These are phyloP conservation scores for Diabrotica balteata DNA, from an alignment of 2,888 invertebrate genomes.

Conservation along the genomic window DNA sequence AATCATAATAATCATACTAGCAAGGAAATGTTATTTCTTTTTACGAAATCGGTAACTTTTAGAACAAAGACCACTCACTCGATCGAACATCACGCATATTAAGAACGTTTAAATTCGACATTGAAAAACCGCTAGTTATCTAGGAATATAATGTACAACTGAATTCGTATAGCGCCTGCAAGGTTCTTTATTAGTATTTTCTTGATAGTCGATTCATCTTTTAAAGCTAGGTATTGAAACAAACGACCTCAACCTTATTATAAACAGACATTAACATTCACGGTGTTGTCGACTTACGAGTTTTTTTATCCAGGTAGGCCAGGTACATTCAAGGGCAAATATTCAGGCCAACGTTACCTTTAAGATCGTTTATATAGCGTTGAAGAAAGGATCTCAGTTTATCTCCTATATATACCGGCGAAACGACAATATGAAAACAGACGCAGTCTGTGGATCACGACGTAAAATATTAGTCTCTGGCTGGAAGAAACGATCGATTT, in stretches of 20 bases:
- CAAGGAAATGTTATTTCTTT: too few relatives aligned
- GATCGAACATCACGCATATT: too few relatives aligned
- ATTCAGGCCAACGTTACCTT: slow-evolving; percentile 34
- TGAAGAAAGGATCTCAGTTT: neutral
- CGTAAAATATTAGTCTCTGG: too few relatives aligned
- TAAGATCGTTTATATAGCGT: neutral
- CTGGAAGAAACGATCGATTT: too few relatives aligned
- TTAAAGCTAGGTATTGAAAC: slow-evolving; percentile 14
- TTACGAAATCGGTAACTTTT: too few relatives aligned
- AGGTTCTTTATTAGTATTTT: slow-evolving; percentile 6
- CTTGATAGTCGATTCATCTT: slow-evolving; percentile 14
- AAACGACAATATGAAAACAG: too few relatives aligned
- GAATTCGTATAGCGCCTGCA: neutral
- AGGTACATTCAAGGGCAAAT: slow-evolving; percentile 35
- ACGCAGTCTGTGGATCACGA: too few relatives aligned
- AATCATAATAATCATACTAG: too few relatives aligned
- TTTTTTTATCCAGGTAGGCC: slow-evolving; percentile 33
- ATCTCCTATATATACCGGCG: too few relatives aligned
- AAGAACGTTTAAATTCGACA: too few relatives aligned
- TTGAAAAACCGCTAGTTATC: neutral
- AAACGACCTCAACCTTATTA: slow-evolving; percentile 34
- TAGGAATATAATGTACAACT: neutral
- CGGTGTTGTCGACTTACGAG: slow-evolving; percentile 26
- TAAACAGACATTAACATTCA: slow-evolving; percentile 34
- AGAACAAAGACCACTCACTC: too few relatives aligned